Base-by-base conservation (phyloP, 2,113 vertebrate species). In the Notarius quadriscutis region DNA sequence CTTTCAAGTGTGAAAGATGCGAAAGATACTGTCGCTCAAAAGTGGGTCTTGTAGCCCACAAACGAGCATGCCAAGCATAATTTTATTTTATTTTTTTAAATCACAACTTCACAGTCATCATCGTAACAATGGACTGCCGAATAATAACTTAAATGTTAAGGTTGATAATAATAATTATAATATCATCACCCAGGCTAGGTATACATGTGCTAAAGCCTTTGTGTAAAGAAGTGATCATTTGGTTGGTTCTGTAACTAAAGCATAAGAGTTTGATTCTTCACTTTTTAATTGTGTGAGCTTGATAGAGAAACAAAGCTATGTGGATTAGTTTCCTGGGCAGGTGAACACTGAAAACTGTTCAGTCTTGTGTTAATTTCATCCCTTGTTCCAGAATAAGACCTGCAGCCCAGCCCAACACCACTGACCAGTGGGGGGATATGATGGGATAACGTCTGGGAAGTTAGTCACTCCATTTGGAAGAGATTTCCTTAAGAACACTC, bases 401-500 rank as follows among this genome's bases (percentile, higher is more conserved):
- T 69, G 84, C 69, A 81, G 79, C 55, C 15, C 69, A 81, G 79
- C 55, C 15, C 10, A 58, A 41, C 22, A 62, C 20, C 22, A 34
- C 65, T 27, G 67, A 11, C 5, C 48, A 27, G 79, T 62, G 30
- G 55, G 55, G 34, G 55, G 53, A 48, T 41, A 60, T 75, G 81
- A 84, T 65, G 81, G 86, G 79, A 71, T 62, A 78, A 79, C 25
- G 67, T 85, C 86, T 83, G 84, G 84, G 67, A 86, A 75, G 75
- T 84, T 63, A 55, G 78, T 84, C 58, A 81, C 25, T 77, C 75
- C 58, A 77, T 86, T 78, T 88, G 86, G 81, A 74, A 57, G 78
- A 80, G 89, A 90, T 88, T 90, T 90, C 25, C 74, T 86, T 71
- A 88, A 90, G 89, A 75, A 69, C 84, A 84, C 74, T 88, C 78